Conservation (phyloP, 2,888 invertebrate genomes). For the Drosophila mayaguana region DNA sequence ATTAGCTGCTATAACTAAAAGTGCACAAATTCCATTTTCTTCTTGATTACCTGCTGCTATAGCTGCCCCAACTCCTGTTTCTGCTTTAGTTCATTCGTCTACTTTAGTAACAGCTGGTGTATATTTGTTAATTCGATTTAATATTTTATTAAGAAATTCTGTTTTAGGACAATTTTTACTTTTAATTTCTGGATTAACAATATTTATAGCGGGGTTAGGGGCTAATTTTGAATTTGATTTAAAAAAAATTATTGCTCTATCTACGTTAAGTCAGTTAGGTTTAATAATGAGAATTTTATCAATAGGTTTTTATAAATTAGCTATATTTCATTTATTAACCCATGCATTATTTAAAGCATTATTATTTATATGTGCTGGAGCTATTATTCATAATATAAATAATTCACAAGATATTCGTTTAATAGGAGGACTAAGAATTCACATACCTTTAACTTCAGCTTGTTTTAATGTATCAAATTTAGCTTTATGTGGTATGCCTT, state of each 20-base stretch:
- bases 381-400: conserved; percentile 1
- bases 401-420: background rate
- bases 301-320: background rate
- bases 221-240: conserved; percentile 1
- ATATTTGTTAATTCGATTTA: background rate
- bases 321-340: background rate
- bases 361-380: background rate
- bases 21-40: conserved; percentile 93
- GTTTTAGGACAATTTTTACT: background rate
- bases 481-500: background rate
- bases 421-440: background rate
- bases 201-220: background rate
- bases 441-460: background rate
- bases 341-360: conserved; percentile 1
- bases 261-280: background rate
- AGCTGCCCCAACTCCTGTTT: conserved; percentile 86
- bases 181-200: background rate
- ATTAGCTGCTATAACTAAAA: conserved; percentile 88
- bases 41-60: conserved; percentile 89
- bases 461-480: background rate
- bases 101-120: background rate
- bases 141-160: background rate
- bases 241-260: background rate
- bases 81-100: conserved; percentile 32
- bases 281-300: background rate